Evolutionary conservation across 1,140 invertebrate species (phyloP).

Genomic region (Scaptomyza pallida): DNA sequence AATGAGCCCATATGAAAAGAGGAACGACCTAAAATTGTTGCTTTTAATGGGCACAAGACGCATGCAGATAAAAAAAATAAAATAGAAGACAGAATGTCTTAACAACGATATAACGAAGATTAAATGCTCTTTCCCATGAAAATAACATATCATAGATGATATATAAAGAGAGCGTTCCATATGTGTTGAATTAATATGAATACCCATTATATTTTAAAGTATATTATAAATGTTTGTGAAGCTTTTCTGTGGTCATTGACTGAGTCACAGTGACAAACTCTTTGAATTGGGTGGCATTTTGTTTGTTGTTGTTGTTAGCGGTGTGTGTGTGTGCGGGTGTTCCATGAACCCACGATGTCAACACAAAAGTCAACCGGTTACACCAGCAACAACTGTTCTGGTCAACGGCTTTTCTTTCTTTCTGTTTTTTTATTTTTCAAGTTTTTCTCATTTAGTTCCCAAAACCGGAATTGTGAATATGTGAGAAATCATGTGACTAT

Average conservation of each 20-base stretch:
- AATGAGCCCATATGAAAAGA: conserved; percentile 50
- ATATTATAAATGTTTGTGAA: not conserved
- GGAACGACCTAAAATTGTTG: conserved; percentile 74
- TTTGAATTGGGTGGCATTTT: conserved; percentile 32
- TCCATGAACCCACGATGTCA: conserved; percentile 19
- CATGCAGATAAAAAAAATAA: conserved; percentile 20
- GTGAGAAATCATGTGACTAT: conserved; percentile 38
- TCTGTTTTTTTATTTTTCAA: conserved; percentile 34
- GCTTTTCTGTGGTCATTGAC: conserved; percentile 33
- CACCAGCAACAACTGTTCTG: conserved; percentile 36
- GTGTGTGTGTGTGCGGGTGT: too few species aligned
- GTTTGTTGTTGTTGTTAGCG: conserved; percentile 7
- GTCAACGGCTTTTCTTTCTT: conserved; percentile 32
- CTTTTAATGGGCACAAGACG: conserved; percentile 61
- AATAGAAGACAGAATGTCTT: not conserved
- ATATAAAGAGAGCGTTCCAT: too few species aligned
- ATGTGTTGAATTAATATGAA: not conserved
- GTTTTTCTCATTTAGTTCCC: conserved; percentile 27
- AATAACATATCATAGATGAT: too few species aligned
- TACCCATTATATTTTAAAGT: not conserved
- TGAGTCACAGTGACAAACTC: conserved; percentile 24
- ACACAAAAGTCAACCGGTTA: conserved; percentile 23
- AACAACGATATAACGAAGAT: not conserved
- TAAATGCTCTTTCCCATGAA: conserved; percentile 17
- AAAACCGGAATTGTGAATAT: conserved; percentile 67